Conservation (phyloP, 2,113 vertebrate genomes). For the Bothrops jararaca region DNA sequence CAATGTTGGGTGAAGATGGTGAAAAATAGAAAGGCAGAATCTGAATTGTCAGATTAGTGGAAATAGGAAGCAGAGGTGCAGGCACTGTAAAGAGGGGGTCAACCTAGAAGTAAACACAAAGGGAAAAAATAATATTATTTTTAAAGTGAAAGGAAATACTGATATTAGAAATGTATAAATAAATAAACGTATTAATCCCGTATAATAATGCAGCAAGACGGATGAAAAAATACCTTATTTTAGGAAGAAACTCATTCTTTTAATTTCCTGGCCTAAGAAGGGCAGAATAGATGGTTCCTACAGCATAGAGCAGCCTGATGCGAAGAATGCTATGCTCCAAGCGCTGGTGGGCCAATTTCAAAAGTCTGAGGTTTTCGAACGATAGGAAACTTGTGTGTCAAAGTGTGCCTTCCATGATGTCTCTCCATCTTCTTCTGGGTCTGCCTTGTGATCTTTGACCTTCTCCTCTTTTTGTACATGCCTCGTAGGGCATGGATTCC, state of each 20-base stretch:
- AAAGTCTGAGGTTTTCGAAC: neutral
- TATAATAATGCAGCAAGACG: neutral
- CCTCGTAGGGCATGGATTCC: no score
- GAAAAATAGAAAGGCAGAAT: slow-evolving; percentile 83
- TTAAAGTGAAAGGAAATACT: neutral
- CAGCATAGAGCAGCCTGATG: neutral
- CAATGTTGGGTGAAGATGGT: slow-evolving; percentile 80
- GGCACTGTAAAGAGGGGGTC: slow-evolving; percentile 91
- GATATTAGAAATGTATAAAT: neutral
- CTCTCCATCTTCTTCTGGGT: no score
- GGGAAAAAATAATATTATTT: slow-evolving; percentile 57
- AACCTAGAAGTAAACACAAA: slow-evolving; percentile 78
- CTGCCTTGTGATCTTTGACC: no score
- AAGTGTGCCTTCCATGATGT: no score
- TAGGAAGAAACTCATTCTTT: neutral
- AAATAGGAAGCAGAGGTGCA: slow-evolving; percentile 79
- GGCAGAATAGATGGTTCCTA: neutral
- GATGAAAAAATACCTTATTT: neutral
- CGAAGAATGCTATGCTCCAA: neutral
- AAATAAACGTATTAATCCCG: neutral
- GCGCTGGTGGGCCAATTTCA: neutral
- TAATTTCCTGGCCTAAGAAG: neutral
- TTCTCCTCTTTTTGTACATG: no score
- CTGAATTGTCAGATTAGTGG: slow-evolving; percentile 78
- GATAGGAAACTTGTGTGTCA: neutral